phyloP scores from a whole-genome alignment of 2,888 invertebrate species.

The Pilophorus perplexus region DNA sequence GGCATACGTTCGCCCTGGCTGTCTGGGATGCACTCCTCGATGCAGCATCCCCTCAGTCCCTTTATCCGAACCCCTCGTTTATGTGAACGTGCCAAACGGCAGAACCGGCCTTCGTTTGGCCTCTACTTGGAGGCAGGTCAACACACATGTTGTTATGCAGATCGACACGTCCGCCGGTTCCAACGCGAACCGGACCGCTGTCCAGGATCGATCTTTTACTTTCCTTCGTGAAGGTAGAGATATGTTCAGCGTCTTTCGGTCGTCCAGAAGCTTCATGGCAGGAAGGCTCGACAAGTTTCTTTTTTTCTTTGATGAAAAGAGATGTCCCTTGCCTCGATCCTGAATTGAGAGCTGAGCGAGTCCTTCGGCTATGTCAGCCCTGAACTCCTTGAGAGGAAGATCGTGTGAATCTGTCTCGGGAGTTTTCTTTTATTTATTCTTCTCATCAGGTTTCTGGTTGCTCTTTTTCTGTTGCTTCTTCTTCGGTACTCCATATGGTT shows the following conservation, averaged over 20 bases:
- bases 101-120: too few species aligned
- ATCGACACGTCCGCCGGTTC: too few species aligned
- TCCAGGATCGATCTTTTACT: too few species aligned
- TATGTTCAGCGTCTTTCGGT: background rate
- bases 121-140: too few species aligned
- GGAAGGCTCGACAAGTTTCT: background rate
- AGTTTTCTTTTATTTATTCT: background rate
- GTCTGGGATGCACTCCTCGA: too few species aligned
- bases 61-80: too few species aligned
- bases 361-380: background rate
- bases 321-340: background rate
- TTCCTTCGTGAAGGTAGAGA: background rate
- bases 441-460: background rate
- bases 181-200: too few species aligned
- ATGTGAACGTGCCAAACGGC: too few species aligned
- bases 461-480: background rate
- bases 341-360: slow-evolving; percentile 4
- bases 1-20: too few species aligned
- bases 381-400: background rate
- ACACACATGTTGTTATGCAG: too few species aligned
- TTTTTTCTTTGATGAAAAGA: background rate
- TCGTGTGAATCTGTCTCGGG: background rate
- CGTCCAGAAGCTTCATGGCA: background rate
- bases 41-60: too few species aligned
- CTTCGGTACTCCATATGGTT: background rate